Percentiles rank a stretch among this genome's conserved stretches.
These are phyloP conservation scores for Agonopterix subpropinquella DNA, from an alignment of 2,888 invertebrate genomes.

Conservation along the genomic window DNA sequence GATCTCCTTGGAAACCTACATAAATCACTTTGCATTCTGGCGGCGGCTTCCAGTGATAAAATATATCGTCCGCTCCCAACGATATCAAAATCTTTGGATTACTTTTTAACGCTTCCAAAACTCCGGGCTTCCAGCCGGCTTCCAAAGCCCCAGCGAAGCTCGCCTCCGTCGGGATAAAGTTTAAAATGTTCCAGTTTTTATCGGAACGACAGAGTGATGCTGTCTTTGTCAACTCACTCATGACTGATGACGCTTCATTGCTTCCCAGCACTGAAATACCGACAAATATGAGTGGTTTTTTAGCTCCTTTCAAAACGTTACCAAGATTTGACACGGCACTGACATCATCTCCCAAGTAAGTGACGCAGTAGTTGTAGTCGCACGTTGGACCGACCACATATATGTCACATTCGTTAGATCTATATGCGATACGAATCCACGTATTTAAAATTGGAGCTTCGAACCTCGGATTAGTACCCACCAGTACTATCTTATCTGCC, in stretches of 20 bases:
- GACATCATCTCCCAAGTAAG: slow-evolving; percentile 36
- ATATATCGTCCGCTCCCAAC: slow-evolving; percentile 93
- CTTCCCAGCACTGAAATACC: slow-evolving; percentile 34
- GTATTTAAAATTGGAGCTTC: slow-evolving; percentile 98
- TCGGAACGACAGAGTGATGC: slow-evolving; percentile 1
- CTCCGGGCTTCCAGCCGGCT: slow-evolving; percentile 90
- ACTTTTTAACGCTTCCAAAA: slow-evolving; percentile 51
- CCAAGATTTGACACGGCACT: slow-evolving; percentile 21
- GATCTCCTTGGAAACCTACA: slow-evolving; percentile 95
- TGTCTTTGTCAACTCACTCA: slow-evolving; percentile 26
- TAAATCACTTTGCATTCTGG: slow-evolving; percentile 90
- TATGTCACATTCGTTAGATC: slow-evolving; percentile 90
- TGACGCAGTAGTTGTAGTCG: slow-evolving; percentile 86
- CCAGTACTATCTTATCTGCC: slow-evolving; percentile 91
- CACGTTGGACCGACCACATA: slow-evolving; percentile 91
- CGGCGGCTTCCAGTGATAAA: slow-evolving; percentile 84
- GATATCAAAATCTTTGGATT: slow-evolving; percentile 89
- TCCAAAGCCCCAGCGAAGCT: slow-evolving; percentile 96
- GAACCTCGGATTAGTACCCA: slow-evolving; percentile 98
- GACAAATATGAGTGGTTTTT: slow-evolving; percentile 53
- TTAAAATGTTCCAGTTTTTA: slow-evolving; percentile 78
- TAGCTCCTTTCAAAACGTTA: slow-evolving; percentile 27
- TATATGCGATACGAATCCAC: slow-evolving; percentile 93
- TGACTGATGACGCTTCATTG: slow-evolving; percentile 16
- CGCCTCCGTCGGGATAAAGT: slow-evolving; percentile 93